Base-by-base conservation (phyloP, 2,113 vertebrate genomes). In the Poecilia latipinna region DNA sequence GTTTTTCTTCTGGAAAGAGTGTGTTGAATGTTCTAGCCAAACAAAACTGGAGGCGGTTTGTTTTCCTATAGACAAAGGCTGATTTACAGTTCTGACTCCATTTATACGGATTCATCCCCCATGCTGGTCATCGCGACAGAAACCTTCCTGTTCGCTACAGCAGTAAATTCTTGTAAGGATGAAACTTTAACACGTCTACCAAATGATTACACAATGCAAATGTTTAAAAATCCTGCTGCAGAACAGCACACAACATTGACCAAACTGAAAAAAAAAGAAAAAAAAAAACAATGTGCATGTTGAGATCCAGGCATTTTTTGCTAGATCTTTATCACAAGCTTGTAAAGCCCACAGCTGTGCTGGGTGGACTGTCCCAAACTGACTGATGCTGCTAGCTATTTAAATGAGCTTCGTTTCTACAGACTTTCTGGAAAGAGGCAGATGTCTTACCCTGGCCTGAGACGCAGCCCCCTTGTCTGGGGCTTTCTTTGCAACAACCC, bases 381-480 rank as follows among this genome's bases (percentile, higher is more conserved):
- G 66, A 61, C 51, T 31, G 63, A 63, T 63, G 83, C 74, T 57
- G 68, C 88, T 24, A 48, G 54, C 12, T 17, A 67, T 64, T 68
- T 62, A 44, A 84, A 82, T 15, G 31, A 81, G 68, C 70, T 74
- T 22, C 31, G 26, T 83, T 76, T 75, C 72, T 32, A 35, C 75
- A 74, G 65, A 78, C 61, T 75, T 75, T 78, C 54, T 79, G 74
- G 37, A 88, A 87, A 86, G 72, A 77, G 89, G 82, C 92, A 93
- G 91, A 91, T 93, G 91, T 92, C 89, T 86, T 68, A 82, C 79
- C 44, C 77, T 26, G 72, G 90, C 91, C 81, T 75, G 39, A 3
- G 90, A 91, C 86, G 77, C 8, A 48, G 72, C 69, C 69, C 80
- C 84, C 90, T 88, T 77, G 84, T 89, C 82, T 74, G 71, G 77